Conservation (phyloP, 1,140 invertebrate genomes). For the Tetramorium simillimum region DNA sequence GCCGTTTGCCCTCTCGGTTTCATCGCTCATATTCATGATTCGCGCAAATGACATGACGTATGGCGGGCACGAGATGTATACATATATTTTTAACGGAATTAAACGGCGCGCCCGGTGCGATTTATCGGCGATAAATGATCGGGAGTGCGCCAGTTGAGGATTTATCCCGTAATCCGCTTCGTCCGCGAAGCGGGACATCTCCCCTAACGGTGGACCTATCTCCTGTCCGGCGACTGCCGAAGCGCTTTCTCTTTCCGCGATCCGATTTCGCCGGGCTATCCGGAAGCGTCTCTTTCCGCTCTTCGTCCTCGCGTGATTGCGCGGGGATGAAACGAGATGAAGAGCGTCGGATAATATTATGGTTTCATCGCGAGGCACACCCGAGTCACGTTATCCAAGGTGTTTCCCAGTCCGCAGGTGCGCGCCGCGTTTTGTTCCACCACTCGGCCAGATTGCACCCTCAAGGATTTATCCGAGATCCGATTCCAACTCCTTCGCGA, state of each 20-base stretch:
- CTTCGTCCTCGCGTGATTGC: conserved; percentile 23
- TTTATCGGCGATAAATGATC: conserved; percentile 51
- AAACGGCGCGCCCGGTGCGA: not conserved
- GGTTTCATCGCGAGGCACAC: conserved; percentile 67
- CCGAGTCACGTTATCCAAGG: conserved; percentile 68
- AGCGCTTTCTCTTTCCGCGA: conserved; percentile 50
- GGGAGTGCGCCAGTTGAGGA: conserved; percentile 20
- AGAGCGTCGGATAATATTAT: conserved; percentile 72
- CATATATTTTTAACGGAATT: conserved; percentile 57
- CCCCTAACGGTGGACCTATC: not conserved
- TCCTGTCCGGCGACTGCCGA: conserved; percentile 11
- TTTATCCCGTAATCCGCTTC: conserved; percentile 50
- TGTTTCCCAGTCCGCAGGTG: conserved; percentile 64
- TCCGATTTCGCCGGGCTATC: conserved; percentile 32
- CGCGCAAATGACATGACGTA: conserved; percentile 17
- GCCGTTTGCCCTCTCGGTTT: conserved; percentile 4
- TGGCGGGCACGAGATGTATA: not conserved
- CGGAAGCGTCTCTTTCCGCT: not conserved
- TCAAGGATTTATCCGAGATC: conserved; percentile 70
- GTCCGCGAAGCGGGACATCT: not conserved
- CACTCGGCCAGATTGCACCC: conserved; percentile 69
- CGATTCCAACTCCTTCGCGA: conserved; percentile 60
- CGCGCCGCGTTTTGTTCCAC: conserved; percentile 66
- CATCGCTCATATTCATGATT: conserved; percentile 37
- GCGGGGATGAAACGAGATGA: conserved; percentile 56